phyloP scores from a whole-genome alignment of 2,888 invertebrate genomes.

The Erynnis tages region DNA sequence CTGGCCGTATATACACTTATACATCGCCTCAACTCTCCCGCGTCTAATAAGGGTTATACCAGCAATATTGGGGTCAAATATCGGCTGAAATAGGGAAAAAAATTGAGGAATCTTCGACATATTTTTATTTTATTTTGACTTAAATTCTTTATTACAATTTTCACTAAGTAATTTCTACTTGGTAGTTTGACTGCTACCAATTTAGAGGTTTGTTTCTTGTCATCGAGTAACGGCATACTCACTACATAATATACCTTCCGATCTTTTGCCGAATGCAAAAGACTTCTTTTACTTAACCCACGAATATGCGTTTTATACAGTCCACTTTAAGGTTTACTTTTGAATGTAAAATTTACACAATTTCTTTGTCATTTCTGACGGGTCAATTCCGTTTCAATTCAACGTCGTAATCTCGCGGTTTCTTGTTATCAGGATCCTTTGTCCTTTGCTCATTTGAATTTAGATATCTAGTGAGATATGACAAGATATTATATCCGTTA shows the following conservation, averaged over 20 bases:
- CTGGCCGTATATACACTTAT: constrained; percentile 21
- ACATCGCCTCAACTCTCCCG: constrained; percentile 12
- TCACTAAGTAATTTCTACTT: too few relatives aligned
- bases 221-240: too few relatives aligned
- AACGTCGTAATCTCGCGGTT: constrained; percentile 3
- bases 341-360: neutral
- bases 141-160: too few relatives aligned
- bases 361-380: neutral
- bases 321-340: neutral
- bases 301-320: too few relatives aligned
- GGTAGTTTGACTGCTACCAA: too few relatives aligned
- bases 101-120: neutral
- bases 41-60: constrained; percentile 24
- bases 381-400: constrained; percentile 14
- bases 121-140: too few relatives aligned
- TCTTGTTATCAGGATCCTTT: constrained; percentile 13
- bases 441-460: constrained; percentile 17
- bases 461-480: constrained; percentile 7
- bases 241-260: too few relatives aligned
- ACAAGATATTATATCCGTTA: neutral
- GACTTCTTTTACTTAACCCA: too few relatives aligned
- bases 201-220: too few relatives aligned
- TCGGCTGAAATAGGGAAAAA: neutral
- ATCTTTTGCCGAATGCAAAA: too few relatives aligned
- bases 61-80: constrained; percentile 18